phyloP scores from a whole-genome alignment of 2,888 invertebrate species.

The Ariolimax columbianus region DNA sequence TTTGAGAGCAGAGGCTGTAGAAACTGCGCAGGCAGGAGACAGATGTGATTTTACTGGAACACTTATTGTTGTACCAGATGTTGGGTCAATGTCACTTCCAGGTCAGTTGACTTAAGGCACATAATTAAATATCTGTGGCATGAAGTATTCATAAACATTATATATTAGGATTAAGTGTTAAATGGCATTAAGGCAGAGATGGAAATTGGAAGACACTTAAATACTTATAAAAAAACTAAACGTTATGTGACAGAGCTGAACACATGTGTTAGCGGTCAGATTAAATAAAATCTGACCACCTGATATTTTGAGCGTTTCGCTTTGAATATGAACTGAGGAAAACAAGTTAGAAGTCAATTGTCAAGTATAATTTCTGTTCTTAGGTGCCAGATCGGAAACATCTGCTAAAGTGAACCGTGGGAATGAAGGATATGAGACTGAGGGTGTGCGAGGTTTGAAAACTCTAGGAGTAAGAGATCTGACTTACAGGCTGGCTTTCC shows the following conservation, averaged over 20 bases:
- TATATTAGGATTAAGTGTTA: too few species aligned
- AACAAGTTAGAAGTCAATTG: too few species aligned
- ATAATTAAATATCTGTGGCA: too few species aligned
- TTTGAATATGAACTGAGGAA: too few species aligned
- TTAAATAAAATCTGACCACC: too few species aligned
- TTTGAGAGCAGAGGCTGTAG: constrained; percentile 95
- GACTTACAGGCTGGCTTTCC: constrained; percentile 92
- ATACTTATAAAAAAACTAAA: too few species aligned
- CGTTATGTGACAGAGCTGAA: too few species aligned
- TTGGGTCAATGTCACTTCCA: constrained; percentile 90
- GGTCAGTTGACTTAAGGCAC: constrained; percentile 80
- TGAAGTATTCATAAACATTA: too few species aligned
- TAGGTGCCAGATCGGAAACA: constrained; percentile 88
- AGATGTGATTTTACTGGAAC: constrained; percentile 95
- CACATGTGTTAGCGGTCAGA: too few species aligned
- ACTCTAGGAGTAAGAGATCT: constrained; percentile 91
- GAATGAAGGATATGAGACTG: constrained; percentile 82
- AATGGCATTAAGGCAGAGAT: too few species aligned
- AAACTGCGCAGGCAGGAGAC: constrained; percentile 93
- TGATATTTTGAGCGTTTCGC: too few species aligned
- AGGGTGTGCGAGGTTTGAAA: constrained; percentile 92
- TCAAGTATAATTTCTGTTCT: not conserved
- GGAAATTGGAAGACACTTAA: too few species aligned
- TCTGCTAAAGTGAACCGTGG: constrained; percentile 85
- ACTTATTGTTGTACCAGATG: constrained; percentile 97